Base-by-base conservation (phyloP, 1,140 invertebrate species). In the Ceratoteleas bidentatus region DNA sequence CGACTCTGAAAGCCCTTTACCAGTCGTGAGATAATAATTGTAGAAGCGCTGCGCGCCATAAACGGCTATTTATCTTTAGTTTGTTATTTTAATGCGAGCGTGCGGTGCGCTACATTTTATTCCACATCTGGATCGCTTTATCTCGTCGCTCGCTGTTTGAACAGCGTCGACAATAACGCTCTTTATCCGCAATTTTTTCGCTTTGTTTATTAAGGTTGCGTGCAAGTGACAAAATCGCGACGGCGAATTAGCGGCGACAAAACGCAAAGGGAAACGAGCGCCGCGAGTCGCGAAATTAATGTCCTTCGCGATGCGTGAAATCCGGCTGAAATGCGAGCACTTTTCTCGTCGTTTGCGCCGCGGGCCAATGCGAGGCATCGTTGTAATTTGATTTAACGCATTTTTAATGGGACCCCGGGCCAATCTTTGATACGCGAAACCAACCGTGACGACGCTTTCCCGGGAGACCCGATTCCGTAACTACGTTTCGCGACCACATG, bases 401-500 rank as follows among this genome's bases (percentile, higher is more conserved):
- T 66, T 72, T 81, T 65, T 76, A 70, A 75, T 72, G 38, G 52
- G 56, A 70, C 6, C 70, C 32, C 47, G 24, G 49, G 52, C 9
- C 14, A 69, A 81, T 70, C 60, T 81, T 76, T 81, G 72, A 81
- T 58, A 66, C 70, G 61, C 32, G 52, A 66, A 76, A 81, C 7
- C 24, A 58, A 56, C 57, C 45, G 34, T 45, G n/a, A 10, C 62
- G 10, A 6, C 45, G 50, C 38, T 8, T 45, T 70, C 78, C 78
- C 70, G 47, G 4, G 78, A 70, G 78, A 75, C 45, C 34, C 5
- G 52, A 56, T 32, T 70, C 33, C 47, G 43, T 81, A 81, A 81
- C 38, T 33, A 60, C 69, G 70, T 81, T 81, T 81, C 49, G 65
- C 43, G 45, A 75, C 78, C 78, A 81, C 78, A 81, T 70, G 70